These are phyloP conservation scores for Monoplex corrugatus DNA, from an alignment of 2,888 invertebrate genomes.

Conservation along the genomic window DNA sequence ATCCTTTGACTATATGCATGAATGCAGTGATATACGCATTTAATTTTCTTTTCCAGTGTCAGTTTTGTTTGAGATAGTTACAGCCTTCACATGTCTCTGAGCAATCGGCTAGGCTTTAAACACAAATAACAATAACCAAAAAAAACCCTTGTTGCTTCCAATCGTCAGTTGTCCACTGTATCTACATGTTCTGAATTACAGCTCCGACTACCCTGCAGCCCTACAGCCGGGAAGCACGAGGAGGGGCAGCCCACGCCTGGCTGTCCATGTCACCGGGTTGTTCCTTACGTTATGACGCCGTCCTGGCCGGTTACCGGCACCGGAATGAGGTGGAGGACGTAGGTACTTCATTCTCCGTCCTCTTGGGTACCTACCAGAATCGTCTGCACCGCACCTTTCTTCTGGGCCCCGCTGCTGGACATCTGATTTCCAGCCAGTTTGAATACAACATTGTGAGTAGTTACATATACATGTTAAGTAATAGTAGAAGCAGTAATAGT, in stretches of 20 bases:
- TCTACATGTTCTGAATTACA: too few relatives aligned
- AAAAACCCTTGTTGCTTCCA: neutral
- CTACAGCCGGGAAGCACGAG: constrained; percentile 43
- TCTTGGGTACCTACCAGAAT: constrained; percentile 53
- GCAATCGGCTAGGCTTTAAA: too few relatives aligned
- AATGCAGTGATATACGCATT: too few relatives aligned
- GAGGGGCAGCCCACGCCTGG: constrained; percentile 60
- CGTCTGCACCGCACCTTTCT: constrained; percentile 49
- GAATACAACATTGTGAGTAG: constrained; percentile 46
- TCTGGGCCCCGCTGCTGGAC: constrained; percentile 48
- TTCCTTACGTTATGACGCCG: constrained; percentile 60
- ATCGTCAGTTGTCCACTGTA: neutral
- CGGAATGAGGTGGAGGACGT: constrained; percentile 53
- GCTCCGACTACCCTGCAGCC: constrained; percentile 48
- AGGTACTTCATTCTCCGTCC: constrained; percentile 50
- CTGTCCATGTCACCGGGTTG: constrained; percentile 57
- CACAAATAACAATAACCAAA: neutral
- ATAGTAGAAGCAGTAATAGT: too few relatives aligned
- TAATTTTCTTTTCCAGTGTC: too few relatives aligned
- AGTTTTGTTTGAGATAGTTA: too few relatives aligned
- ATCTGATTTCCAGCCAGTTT: constrained; percentile 41
- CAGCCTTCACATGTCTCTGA: too few relatives aligned
- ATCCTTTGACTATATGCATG: too few relatives aligned
- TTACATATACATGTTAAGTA: too few relatives aligned
- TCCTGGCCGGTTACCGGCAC: constrained; percentile 46